Evolutionary conservation across 2,888 invertebrate species (phyloP).

Genomic region (Harpalus rufipes): DNA sequence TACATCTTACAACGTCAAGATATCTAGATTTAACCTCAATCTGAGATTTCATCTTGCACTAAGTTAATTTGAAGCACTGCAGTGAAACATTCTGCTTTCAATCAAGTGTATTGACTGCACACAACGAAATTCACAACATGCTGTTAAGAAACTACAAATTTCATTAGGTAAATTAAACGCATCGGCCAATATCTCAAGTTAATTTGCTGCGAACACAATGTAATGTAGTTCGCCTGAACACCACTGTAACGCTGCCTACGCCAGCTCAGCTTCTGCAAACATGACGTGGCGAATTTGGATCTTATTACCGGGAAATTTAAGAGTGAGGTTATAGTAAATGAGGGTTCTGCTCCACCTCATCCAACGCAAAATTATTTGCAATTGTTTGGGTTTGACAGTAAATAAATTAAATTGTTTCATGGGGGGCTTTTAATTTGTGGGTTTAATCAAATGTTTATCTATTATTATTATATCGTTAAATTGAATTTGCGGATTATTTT

Average conservation of each 20-base stretch:
- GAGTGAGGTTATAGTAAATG: conserved; percentile 4
- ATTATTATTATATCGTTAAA: too few species aligned
- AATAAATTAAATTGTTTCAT: background rate
- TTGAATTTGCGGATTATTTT: background rate
- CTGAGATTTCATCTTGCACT: background rate
- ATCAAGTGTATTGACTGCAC: conserved; percentile 21
- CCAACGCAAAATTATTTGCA: conserved; percentile 1
- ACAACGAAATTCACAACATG: conserved; percentile 30
- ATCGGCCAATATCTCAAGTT: conserved; percentile 58
- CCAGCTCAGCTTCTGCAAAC: conserved; percentile 1
- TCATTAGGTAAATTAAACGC: conserved; percentile 62
- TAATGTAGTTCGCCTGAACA: conserved; percentile 24
- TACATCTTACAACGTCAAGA: background rate
- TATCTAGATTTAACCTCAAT: background rate
- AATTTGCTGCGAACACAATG: conserved; percentile 51
- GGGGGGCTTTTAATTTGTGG: too few species aligned
- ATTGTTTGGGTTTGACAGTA: conserved; percentile 18
- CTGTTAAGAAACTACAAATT: conserved; percentile 57
- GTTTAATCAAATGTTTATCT: too few species aligned
- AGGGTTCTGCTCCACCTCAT: background rate
- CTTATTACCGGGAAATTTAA: conserved; percentile 24
- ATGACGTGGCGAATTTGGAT: conserved; percentile 29
- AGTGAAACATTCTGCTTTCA: conserved; percentile 21
- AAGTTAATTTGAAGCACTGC: conserved; percentile 8
- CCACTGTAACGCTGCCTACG: conserved; percentile 14